phyloP scores from a whole-genome alignment of 2,797 vertebrate genomes.

The Danio jaintianensis region DNA sequence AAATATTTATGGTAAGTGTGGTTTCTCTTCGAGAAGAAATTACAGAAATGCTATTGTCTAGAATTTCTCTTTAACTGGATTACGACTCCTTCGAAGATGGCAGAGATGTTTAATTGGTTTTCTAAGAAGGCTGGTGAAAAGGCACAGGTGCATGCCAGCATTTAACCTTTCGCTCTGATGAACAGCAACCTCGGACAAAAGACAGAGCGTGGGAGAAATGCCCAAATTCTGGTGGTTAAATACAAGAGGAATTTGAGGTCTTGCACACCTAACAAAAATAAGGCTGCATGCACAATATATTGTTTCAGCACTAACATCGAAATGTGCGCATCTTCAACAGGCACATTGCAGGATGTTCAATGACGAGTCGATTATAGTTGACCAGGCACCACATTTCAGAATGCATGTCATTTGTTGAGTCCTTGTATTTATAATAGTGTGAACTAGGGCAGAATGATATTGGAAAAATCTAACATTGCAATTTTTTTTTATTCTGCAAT shows the following conservation, averaged over 20 bases:
- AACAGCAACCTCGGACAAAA: conserved; percentile 69
- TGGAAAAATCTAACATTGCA: no score
- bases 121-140: conserved; percentile 62
- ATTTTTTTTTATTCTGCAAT: no score
- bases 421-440: no score
- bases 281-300: neutral
- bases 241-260: conserved; percentile 78
- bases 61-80: conserved; percentile 37
- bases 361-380: no score
- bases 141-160: conserved; percentile 73
- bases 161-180: conserved; percentile 47
- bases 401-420: no score
- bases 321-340: no score
- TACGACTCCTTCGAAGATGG: conserved; percentile 54
- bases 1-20: conserved; percentile 25
- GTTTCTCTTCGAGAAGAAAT: conserved; percentile 7
- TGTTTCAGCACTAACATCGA: no score
- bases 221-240: conserved; percentile 75
- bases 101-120: conserved; percentile 62
- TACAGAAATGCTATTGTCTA: conserved; percentile 12
- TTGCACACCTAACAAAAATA: conserved; percentile 70
- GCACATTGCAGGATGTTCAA: no score
- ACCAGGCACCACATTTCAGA: no score
- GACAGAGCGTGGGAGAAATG: conserved; percentile 67
- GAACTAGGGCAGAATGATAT: no score